phyloP scores from a whole-genome alignment of 2,797 vertebrate species.

The Etheostoma perlongum region DNA sequence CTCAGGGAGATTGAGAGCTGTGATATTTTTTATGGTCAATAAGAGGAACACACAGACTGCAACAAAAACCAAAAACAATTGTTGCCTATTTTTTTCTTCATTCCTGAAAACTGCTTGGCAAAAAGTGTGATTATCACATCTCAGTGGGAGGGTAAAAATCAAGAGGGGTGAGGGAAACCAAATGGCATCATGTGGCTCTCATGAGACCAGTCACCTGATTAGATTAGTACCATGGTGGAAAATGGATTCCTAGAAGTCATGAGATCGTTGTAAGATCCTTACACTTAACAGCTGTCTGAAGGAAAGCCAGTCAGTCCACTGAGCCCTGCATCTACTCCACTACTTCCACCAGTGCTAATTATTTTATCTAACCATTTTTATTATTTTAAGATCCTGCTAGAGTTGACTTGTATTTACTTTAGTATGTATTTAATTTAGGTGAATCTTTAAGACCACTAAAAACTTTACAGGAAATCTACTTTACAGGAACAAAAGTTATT shows the following conservation, averaged over 20 bases:
- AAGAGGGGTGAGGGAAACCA: slow-evolving; percentile 15
- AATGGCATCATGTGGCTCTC: slow-evolving; percentile 60
- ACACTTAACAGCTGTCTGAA: slow-evolving; percentile 20
- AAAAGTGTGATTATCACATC: slow-evolving; percentile 3
- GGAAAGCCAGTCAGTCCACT: slow-evolving; percentile 9
- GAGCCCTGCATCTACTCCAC: slow-evolving; percentile 5
- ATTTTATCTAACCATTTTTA: too few relatives aligned
- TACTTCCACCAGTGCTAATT: neutral
- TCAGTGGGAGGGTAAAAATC: neutral
- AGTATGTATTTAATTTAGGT: too few relatives aligned
- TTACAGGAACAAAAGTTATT: neutral
- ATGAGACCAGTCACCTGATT: slow-evolving; percentile 63
- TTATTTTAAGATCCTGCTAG: neutral
- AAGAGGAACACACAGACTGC: neutral
- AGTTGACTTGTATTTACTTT: slow-evolving; percentile 1
- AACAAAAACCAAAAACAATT: neutral
- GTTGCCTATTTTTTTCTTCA: neutral
- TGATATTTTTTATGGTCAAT: neutral
- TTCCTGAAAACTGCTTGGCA: neutral
- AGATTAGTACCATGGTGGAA: neutral
- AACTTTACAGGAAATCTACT: neutral
- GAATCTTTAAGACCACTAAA: slow-evolving; percentile 13
- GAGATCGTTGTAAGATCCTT: slow-evolving; percentile 6
- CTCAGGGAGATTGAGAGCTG: neutral
- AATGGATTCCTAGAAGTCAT: slow-evolving; percentile 18